These are phyloP conservation scores for Lacanobia oleracea DNA, from an alignment of 2,888 invertebrate species.

Conservation along the genomic window DNA sequence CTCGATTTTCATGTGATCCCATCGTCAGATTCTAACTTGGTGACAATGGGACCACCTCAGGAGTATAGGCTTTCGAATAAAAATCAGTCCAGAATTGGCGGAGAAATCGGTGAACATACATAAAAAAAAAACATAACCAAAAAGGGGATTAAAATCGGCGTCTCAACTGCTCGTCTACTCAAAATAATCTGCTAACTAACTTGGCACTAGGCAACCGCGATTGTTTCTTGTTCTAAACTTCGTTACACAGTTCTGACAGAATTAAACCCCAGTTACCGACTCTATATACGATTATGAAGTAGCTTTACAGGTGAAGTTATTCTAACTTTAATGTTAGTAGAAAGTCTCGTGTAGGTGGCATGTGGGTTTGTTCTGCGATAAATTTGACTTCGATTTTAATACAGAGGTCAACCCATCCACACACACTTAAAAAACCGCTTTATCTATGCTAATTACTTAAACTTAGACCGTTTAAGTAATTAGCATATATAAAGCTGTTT, in stretches of 20 bases:
- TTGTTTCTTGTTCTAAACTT: conserved; percentile 73
- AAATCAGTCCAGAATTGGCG: no score
- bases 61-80: no score
- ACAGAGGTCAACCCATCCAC: background rate
- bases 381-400: conserved; percentile 10
- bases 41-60: no score
- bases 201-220: conserved; percentile 65
- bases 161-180: conserved; percentile 16
- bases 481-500: background rate
- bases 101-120: no score
- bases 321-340: conserved; percentile 18
- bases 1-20: no score
- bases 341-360: background rate
- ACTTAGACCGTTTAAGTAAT: no score
- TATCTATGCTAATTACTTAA: no score
- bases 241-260: conserved; percentile 69
- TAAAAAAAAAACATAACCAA: background rate
- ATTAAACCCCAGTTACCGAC: conserved; percentile 65
- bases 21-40: no score
- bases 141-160: background rate
- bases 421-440: no score
- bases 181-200: conserved; percentile 63
- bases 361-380: conserved; percentile 6
- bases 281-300: conserved; percentile 37
- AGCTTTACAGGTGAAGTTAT: conserved; percentile 33